Conservation (phyloP, 2,797 vertebrate genomes). For the Crenuchus spilurus region DNA sequence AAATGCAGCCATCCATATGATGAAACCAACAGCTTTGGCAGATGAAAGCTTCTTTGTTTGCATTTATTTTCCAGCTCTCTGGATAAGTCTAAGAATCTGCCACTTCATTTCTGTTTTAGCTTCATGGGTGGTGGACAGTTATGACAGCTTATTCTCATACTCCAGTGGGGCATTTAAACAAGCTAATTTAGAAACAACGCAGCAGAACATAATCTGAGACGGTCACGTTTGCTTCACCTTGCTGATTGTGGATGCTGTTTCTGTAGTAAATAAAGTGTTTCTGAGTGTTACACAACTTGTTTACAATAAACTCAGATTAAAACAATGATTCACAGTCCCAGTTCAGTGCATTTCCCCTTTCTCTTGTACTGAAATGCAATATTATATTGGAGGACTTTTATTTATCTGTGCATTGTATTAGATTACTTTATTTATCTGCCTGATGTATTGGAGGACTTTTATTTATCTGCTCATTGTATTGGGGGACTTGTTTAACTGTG, state of each 20-base stretch:
- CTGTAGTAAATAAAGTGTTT: no score
- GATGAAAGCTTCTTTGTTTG: background rate
- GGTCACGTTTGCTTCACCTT: conserved; percentile 21
- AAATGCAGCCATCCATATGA: conserved; percentile 38
- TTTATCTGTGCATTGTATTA: no score
- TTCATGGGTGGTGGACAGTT: background rate
- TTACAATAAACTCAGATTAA: no score
- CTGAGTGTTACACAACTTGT: background rate
- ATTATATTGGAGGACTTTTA: no score
- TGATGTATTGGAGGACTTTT: no score
- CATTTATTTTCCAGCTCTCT: background rate
- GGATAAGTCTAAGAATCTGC: background rate
- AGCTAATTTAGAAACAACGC: background rate
- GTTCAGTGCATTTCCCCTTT: no score
- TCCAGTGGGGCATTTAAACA: background rate
- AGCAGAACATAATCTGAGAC: background rate
- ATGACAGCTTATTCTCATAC: background rate
- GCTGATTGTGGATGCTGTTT: conserved; percentile 3
- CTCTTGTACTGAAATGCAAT: no score
- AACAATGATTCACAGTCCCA: no score
- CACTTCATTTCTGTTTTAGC: background rate
- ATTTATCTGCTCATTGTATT: no score
- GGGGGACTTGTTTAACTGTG: no score
- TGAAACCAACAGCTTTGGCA: background rate
- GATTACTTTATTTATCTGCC: no score